A percentile compares a stretch with the other conserved stretches of the same genome.
Conservation (phyloP, 2,797 vertebrate genomes). For the Eutrigla gurnardus region DNA sequence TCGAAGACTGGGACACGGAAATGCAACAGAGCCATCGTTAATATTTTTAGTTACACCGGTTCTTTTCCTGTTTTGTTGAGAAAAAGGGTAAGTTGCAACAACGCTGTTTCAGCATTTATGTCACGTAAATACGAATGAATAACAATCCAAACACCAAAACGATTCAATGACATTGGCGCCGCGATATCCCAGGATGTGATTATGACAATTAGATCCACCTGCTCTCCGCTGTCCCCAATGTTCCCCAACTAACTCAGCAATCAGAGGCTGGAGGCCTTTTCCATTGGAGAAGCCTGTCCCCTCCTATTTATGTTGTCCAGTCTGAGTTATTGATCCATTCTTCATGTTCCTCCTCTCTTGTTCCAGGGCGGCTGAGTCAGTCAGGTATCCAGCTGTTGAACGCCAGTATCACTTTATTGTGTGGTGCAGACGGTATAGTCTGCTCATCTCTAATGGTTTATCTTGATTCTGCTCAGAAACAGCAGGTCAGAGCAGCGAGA, state of each 20-base stretch:
- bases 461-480: conserved; percentile 36
- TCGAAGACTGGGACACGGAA: conserved; percentile 4
- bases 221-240: conserved; percentile 32
- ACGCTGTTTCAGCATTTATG: conserved; percentile 24
- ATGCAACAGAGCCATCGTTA: conserved; percentile 13
- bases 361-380: conserved; percentile 16
- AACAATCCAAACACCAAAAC: conserved; percentile 22
- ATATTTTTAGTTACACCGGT: conserved; percentile 2
- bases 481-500: conserved; percentile 27
- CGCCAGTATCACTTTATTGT: conserved; percentile 14
- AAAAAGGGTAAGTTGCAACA: not conserved
- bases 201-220: conserved; percentile 58
- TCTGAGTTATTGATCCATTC: conserved; percentile 13
- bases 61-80: conserved; percentile 1
- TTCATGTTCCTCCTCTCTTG: conserved; percentile 1
- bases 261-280: not conserved
- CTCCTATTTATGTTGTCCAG: not conserved
- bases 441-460: conserved; percentile 17
- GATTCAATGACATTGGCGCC: conserved; percentile 36
- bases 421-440: not conserved
- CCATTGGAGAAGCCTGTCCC: not conserved
- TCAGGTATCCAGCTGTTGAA: conserved; percentile 8
- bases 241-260: conserved; percentile 14
- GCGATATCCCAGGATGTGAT: conserved; percentile 38
- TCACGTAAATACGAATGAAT: conserved; percentile 25